Percentiles rank a stretch among this genome's conserved stretches.
phyloP scores from a whole-genome alignment of 2,888 invertebrate genomes.

The Nysson spinosus region DNA sequence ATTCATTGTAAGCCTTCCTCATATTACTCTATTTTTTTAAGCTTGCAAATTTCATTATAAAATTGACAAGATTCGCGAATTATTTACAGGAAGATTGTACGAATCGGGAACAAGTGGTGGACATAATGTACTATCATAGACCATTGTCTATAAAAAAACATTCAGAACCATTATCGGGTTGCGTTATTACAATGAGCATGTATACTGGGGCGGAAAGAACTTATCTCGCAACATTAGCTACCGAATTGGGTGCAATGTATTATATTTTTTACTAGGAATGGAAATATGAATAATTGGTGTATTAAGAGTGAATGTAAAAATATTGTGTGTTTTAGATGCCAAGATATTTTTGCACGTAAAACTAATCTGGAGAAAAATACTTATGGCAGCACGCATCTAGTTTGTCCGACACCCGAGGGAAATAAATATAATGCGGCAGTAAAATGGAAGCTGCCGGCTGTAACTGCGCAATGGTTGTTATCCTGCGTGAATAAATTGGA shows the following conservation, averaged over 20 bases:
- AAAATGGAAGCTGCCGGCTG: constrained; percentile 91
- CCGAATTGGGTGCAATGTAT: constrained; percentile 77
- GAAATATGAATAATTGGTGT: background rate
- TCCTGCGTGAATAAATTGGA: constrained; percentile 82
- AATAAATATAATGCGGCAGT: constrained; percentile 90
- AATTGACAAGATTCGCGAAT: background rate
- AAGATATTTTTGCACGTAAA: constrained; percentile 84
- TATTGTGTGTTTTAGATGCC: constrained; percentile 77
- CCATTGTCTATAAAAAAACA: constrained; percentile 80
- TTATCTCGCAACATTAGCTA: constrained; percentile 85
- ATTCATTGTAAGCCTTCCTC: constrained; percentile 85
- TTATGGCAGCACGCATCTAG: constrained; percentile 87
- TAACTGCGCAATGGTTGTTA: constrained; percentile 87
- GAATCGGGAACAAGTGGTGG: constrained; percentile 80
- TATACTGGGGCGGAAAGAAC: constrained; percentile 86
- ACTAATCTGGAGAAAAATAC: constrained; percentile 78
- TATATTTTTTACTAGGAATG: no score
- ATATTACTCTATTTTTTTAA: background rate
- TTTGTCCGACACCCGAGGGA: constrained; percentile 86
- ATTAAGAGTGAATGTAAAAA: background rate
- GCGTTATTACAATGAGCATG: constrained; percentile 89
- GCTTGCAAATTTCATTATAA: background rate
- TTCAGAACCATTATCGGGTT: constrained; percentile 81
- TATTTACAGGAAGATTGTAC: constrained; percentile 82
- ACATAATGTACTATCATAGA: constrained; percentile 85